Percentiles rank a stretch among this genome's conserved stretches.
These are phyloP conservation scores for Ophiothrix spiculata DNA, from an alignment of 35 echinoderm and acorn worm species.

Conservation along the genomic window DNA sequence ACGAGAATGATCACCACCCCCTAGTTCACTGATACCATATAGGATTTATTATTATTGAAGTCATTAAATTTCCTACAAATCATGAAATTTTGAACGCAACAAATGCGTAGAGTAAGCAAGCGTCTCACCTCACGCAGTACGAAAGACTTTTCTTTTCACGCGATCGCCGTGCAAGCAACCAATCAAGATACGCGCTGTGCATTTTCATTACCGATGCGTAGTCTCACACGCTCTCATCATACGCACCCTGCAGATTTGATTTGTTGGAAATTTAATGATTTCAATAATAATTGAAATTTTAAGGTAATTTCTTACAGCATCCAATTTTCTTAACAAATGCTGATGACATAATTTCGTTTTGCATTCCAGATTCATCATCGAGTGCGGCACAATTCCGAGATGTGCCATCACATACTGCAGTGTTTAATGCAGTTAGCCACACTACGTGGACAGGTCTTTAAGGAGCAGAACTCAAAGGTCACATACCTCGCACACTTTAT, in stretches of 20 bases:
- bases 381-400: slow-evolving; percentile 59
- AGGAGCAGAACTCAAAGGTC: slow-evolving; percentile 39
- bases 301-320: neutral
- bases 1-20: too few relatives aligned
- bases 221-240: too few relatives aligned
- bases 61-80: too few relatives aligned
- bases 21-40: neutral
- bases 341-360: slow-evolving; percentile 17
- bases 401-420: slow-evolving; percentile 83
- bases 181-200: too few relatives aligned
- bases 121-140: too few relatives aligned
- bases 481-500: slow-evolving; percentile 74
- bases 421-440: slow-evolving; percentile 77
- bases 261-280: too few relatives aligned
- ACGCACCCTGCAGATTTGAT: too few relatives aligned
- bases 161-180: too few relatives aligned
- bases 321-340: neutral
- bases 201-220: too few relatives aligned
- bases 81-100: too few relatives aligned
- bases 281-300: neutral
- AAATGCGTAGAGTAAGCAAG: too few relatives aligned
- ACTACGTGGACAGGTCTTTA: slow-evolving; percentile 56
- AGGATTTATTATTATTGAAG: neutral
- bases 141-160: too few relatives aligned
- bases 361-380: slow-evolving; percentile 59